These are phyloP conservation scores for Nanorana parkeri DNA, from an alignment of 2,113 vertebrate species.

Conservation along the genomic window DNA sequence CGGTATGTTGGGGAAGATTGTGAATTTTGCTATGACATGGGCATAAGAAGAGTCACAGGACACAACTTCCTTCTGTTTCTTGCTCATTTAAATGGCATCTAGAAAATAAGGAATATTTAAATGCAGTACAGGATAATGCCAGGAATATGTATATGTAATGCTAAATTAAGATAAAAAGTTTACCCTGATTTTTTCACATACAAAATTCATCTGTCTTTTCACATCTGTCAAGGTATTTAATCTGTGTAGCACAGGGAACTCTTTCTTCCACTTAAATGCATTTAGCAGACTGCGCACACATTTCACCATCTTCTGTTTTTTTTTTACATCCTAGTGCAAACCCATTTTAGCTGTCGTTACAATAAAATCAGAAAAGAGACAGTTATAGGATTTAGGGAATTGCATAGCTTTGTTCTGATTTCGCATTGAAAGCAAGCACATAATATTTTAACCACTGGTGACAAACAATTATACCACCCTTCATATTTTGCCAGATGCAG, in stretches of 20 bases:
- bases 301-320: background rate
- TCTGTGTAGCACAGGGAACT: background rate
- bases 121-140: no score
- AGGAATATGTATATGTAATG: no score
- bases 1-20: no score
- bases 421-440: background rate
- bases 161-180: no score
- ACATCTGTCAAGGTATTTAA: background rate
- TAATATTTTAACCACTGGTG: background rate
- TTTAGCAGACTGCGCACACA: background rate
- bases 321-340: constrained; percentile 9
- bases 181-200: no score
- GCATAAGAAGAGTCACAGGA: no score
- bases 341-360: background rate
- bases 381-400: background rate
- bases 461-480: no score
- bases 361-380: background rate
- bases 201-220: background rate
- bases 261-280: background rate
- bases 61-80: no score
- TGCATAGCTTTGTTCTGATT: background rate
- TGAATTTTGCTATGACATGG: no score
- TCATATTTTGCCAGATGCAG: no score
- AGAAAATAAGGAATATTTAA: no score
- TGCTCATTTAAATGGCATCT: no score